These are phyloP conservation scores for Xanthostigma xanthostigma DNA, from an alignment of 2,888 invertebrate genomes.

Conservation along the genomic window DNA sequence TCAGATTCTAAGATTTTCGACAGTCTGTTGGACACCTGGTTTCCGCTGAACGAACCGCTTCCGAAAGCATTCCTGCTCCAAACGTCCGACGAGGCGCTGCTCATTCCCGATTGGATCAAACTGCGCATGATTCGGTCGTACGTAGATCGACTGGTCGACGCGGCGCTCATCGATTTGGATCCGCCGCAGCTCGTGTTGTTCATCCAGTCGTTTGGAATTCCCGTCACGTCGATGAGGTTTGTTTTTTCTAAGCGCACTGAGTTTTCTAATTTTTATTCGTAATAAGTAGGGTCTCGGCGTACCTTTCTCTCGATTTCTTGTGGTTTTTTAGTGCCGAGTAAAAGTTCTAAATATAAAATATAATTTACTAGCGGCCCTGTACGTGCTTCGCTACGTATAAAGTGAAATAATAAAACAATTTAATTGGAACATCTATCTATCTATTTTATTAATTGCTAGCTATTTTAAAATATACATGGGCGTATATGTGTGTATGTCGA, in stretches of 20 bases:
- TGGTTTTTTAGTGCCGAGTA: too few species aligned
- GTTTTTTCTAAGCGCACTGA: slow-evolving; percentile 7
- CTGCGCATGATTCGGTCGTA: slow-evolving; percentile 74
- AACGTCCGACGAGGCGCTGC: slow-evolving; percentile 63
- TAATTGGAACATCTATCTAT: too few species aligned
- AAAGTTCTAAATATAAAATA: too few species aligned
- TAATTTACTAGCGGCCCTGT: too few species aligned
- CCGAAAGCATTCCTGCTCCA: slow-evolving; percentile 68
- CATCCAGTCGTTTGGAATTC: slow-evolving; percentile 92
- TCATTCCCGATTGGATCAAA: slow-evolving; percentile 88
- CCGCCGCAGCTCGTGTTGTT: slow-evolving; percentile 82
- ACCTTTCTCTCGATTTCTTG: too few species aligned
- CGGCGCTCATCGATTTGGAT: slow-evolving; percentile 72
- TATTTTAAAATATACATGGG: too few species aligned
- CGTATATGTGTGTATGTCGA: too few species aligned
- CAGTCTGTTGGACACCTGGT: slow-evolving; percentile 72
- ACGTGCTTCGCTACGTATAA: too few species aligned
- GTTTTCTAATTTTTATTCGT: background rate
- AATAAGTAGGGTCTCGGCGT: background rate
- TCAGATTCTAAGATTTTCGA: slow-evolving; percentile 27
- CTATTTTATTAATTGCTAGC: too few species aligned
- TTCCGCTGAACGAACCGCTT: slow-evolving; percentile 52
- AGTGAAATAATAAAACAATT: too few species aligned
- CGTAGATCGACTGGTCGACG: slow-evolving; percentile 66
- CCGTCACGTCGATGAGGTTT: slow-evolving; percentile 70